Evolutionary conservation across 37 sponge, comb jelly and placozoan genomes (phyloP), one percentile per base, ranked within the genome.

Genomic region (Aplysina aerophoba): DNA sequence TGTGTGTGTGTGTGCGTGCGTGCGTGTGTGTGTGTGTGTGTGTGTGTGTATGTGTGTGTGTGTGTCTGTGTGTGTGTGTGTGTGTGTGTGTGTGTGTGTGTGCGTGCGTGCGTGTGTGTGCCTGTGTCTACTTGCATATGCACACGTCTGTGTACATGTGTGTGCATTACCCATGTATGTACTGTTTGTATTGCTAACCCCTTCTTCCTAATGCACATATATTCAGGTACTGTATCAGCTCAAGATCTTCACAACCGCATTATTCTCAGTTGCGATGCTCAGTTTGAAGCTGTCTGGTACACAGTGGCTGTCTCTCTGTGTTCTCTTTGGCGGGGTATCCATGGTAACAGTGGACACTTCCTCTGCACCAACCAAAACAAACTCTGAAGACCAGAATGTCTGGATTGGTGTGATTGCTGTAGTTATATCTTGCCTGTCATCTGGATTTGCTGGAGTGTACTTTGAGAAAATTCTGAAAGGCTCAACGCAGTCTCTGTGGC

Each of bases 381-480:
- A 80, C 5, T 63, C 55, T 0, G 82, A 83, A 15, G 55, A 83
- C 30, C 92, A 95, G 28, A 92, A 88, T 83, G 85, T 88, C 28
- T 20, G 83, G 16, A 28, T 94, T 38, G 98, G 98, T 0, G 57
- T 98, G 2, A 40, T 83, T 22, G 99, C 99, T 8, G 99, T 98
- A 0, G 64, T 96, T 21, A 57, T 91, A 3, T 91, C 97, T 5
- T 92, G 94, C 56, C 74, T 92, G 27, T 90, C 95, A 0, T 95
- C 95, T 21, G 99, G 97, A 0, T 98, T 98, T 88, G 96, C 97
- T 38, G 99, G 99, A 0, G 97, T 98, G 33, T 98, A 98, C 82
- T 92, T 96, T 87, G 99, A 98, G 74, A 94, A 90, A 85, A 87
- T 95, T 56, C 85, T 98, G 80, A 98, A 98, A 60, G 96, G 93